Conservation (phyloP, 2,797 vertebrate species). For the Cyclopterus lumpus region DNA sequence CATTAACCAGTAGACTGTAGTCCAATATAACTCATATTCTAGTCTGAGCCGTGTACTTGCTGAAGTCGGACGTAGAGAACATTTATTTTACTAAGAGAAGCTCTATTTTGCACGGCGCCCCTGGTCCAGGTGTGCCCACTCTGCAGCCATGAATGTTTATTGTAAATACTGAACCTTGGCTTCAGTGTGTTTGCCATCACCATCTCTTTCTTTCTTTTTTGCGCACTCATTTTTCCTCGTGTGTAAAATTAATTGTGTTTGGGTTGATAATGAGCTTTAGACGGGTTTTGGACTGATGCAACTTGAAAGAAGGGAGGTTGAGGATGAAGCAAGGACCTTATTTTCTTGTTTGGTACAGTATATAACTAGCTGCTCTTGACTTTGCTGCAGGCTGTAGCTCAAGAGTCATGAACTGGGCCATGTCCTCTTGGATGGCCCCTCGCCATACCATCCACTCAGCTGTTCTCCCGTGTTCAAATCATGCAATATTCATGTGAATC, state of each 20-base stretch:
- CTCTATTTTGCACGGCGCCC: conserved; percentile 81
- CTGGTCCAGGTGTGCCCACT: conserved; percentile 32
- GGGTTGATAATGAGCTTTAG: conserved; percentile 40
- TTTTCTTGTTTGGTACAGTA: conserved; percentile 5
- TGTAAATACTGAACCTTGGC: conserved; percentile 58
- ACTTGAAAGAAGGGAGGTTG: conserved; percentile 44
- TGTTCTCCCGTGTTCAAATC: conserved; percentile 52
- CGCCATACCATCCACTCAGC: conserved; percentile 37
- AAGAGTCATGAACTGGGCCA: conserved; percentile 33
- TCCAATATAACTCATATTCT: conserved; percentile 47
- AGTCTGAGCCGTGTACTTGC: conserved; percentile 75
- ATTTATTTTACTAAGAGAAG: conserved; percentile 82
- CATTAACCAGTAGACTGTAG: conserved; percentile 39
- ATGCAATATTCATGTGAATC: conserved; percentile 62
- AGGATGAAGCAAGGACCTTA: conserved; percentile 28
- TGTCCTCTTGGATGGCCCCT: conserved; percentile 18
- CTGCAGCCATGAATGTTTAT: conserved; percentile 54
- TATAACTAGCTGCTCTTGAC: conserved; percentile 33
- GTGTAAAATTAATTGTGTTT: conserved; percentile 37
- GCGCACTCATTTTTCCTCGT: conserved; percentile 28
- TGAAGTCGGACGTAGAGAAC: conserved; percentile 71
- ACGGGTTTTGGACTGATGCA: conserved; percentile 27
- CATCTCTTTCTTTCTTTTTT: conserved; percentile 7
- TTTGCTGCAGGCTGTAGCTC: conserved; percentile 46
- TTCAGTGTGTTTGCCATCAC: conserved; percentile 42